phyloP scores from a whole-genome alignment of 2,113 vertebrate genomes.

The Sprattus sprattus region DNA sequence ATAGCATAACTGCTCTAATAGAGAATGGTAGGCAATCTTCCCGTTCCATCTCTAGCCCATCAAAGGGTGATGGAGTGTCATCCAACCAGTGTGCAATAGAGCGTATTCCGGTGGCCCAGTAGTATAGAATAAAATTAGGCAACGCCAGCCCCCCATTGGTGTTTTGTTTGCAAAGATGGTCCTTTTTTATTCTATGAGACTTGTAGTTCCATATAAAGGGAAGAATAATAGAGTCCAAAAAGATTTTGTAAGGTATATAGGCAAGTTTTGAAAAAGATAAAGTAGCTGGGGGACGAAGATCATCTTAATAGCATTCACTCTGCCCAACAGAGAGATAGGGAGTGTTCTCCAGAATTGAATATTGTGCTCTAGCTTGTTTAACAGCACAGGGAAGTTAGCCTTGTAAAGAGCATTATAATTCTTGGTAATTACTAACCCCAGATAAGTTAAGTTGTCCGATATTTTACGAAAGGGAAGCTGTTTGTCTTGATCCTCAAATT shows the following conservation, averaged over 20 bases:
- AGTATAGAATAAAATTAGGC: not conserved
- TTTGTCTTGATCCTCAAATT: slow-evolving; percentile 4
- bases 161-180: not conserved
- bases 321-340: slow-evolving; percentile 1
- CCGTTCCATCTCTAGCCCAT: too few relatives aligned
- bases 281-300: slow-evolving; percentile 21
- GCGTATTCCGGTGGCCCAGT: not conserved
- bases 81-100: too few relatives aligned
- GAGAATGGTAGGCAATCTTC: too few relatives aligned
- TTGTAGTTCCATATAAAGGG: slow-evolving; percentile 24
- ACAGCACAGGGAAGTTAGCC: not conserved
- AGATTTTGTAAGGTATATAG: not conserved
- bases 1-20: too few relatives aligned
- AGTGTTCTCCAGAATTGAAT: slow-evolving; percentile 25
- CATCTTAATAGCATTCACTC: slow-evolving; percentile 37
- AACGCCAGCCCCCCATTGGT: not conserved
- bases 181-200: slow-evolving; percentile 16
- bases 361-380: not conserved
- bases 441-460: not conserved
- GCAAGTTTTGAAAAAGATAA: slow-evolving; percentile 22
- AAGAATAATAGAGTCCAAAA: slow-evolving; percentile 13
- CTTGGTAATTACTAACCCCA: slow-evolving; percentile 23
- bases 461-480: not conserved
- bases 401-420: slow-evolving; percentile 9
- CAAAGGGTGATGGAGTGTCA: too few relatives aligned